Evolutionary conservation across 1,140 invertebrate genomes (phyloP), one percentile per base, ranked within the genome.

Genomic region (Drosophila pachea): DNA sequence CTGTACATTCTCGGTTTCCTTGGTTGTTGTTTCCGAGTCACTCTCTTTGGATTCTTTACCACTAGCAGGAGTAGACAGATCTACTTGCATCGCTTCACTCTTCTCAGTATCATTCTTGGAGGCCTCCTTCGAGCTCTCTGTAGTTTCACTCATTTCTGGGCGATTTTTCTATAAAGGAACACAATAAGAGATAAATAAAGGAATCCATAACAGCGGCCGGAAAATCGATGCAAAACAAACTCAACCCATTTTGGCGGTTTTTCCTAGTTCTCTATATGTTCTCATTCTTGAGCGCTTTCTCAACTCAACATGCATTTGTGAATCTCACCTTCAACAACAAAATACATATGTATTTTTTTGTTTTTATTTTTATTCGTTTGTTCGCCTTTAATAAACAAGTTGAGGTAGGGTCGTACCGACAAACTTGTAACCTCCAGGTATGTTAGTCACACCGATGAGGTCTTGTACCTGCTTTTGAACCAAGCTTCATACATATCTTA

Each of bases 291-390:
- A 61, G 36, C 43, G 48, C 71, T 69, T 55, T 59, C 56, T 31
- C 53, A 56, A 61, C 54, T 60, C 73, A 70, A 82, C 70, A 68
- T 43, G 60, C 69, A 74, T 50, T 70, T 74, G 70, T 68, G 67
- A 84, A 74, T 76, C 73, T 84, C 81, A 86, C 70, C 70, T 74
- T 65, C 77, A 54, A 86, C 74, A 76, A 74, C 62, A 83, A 74
- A 71, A 68, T 81, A 86, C 70, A 76, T 74, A 76, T 76, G 71
- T 83, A 71, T 86, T 81, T 79, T 76, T 86, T 86, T 86, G 76
- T 86, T 86, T 86, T 86, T 86, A 81, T 86, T 86, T 86, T 86
- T 86, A 77, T 86, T 86, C 74, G 82, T 86, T 86, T 77, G 67
- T 86, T 76, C 81, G 81, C 76, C 74, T 78, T 84, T 73, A 84